Evolutionary conservation across 2,888 invertebrate genomes (phyloP), one percentile per base, ranked within the genome.

Genomic region (Ectropis crepuscularia): DNA sequence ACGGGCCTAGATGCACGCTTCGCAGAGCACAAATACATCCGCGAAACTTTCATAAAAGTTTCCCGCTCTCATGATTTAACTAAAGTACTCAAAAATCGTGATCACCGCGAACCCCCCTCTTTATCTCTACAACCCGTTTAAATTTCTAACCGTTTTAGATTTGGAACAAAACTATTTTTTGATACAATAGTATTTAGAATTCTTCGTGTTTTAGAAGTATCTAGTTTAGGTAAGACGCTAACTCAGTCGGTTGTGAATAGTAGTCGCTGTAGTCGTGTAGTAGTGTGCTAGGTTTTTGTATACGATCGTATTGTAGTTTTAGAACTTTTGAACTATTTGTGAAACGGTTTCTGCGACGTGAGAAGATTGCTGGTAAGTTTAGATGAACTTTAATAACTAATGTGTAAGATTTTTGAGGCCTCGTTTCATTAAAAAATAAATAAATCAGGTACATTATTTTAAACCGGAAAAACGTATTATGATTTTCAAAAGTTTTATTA

Each of bases 1-100:
- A 65, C 71, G 72, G 67, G 81, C 81, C 87, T 41, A 38, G 88
- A 73, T 83, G 85, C 89, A 92, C 92, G 91, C 63, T 65, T 55
- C 57, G 43, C 60, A 60, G 57, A 61, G 64, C 64, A 65, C 61
- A 37, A 45, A 38, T 43, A 63, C 63, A 45, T 50, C 37, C 46
- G 69, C 65, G 63, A 69, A 70, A 72, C 67, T 70, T 71, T 65
- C 39, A 16, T 43, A 51, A 67, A 67, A 70, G 57, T 67, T 67
- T 65, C 11, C 11, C 4, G 53, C 57, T n/a, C 49, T 39, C n/a
- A 53, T 54, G 54, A 63, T 61, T 46, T 42, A 57, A 47, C 36
- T 47, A 51, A 63, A 41, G 53, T 45, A 43, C 11, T 6, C 6
- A 38, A 50, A 46, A 58, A 47, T 62, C 5, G 1, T 50, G 28